phyloP scores from a whole-genome alignment of 2,797 vertebrate genomes.

The Lates japonicus region DNA sequence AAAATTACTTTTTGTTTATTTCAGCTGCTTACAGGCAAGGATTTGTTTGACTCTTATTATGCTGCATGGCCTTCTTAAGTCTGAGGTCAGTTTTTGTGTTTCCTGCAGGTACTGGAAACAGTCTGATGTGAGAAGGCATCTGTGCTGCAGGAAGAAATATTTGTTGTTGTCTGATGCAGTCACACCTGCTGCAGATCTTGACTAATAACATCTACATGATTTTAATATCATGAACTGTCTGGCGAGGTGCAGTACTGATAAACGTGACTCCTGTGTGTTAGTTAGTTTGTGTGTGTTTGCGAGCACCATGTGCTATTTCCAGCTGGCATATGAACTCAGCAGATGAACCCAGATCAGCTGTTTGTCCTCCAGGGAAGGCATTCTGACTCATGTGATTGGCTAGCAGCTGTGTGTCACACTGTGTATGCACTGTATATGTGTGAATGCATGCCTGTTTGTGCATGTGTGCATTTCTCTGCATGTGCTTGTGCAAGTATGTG shows the following conservation, averaged over 20 bases:
- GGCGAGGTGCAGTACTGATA: background rate
- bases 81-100: conserved; percentile 40
- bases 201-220: conserved; percentile 14
- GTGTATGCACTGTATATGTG: conserved; percentile 5
- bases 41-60: conserved; percentile 38
- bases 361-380: conserved; percentile 64
- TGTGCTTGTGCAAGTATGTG: background rate
- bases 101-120: conserved; percentile 36
- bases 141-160: background rate
- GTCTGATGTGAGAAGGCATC: conserved; percentile 11
- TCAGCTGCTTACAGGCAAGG: conserved; percentile 5
- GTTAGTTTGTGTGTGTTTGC: conserved; percentile 29
- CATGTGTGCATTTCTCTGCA: background rate
- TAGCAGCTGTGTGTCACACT: conserved; percentile 67
- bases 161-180: background rate
- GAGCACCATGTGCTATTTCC: conserved; percentile 66
- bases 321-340: conserved; percentile 71
- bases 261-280: conserved; percentile 23
- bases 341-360: conserved; percentile 78
- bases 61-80: conserved; percentile 31
- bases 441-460: conserved; percentile 34
- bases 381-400: conserved; percentile 69
- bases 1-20: conserved; percentile 54
- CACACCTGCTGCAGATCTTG: background rate
- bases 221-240: conserved; percentile 30